Percentiles rank a stretch among this genome's conserved stretches.
These are phyloP conservation scores for Alauda arvensis DNA, from an alignment of 2,797 vertebrate species.

Conservation along the genomic window DNA sequence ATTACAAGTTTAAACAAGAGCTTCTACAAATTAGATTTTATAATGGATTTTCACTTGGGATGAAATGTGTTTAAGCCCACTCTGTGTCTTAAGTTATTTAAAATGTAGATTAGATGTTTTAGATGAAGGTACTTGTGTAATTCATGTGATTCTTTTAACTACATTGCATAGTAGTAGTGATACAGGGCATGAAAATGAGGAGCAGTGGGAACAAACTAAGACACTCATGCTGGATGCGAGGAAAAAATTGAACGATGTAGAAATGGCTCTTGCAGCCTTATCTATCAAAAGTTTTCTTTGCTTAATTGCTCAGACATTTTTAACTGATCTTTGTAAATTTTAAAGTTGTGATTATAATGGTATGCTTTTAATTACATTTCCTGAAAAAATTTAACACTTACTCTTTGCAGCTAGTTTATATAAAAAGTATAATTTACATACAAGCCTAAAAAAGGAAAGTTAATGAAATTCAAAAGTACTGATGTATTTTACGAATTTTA, in stretches of 20 bases:
- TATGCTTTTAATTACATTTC: neutral
- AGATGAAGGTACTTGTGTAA: neutral
- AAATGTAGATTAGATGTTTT: neutral
- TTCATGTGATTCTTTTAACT: neutral
- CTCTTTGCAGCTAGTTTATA: neutral
- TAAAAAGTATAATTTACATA: neutral
- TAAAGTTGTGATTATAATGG: neutral
- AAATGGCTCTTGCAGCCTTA: neutral
- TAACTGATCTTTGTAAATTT: neutral
- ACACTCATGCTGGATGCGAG: accelerated
- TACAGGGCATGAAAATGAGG: neutral
- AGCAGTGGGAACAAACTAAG: neutral
- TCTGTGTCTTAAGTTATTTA: neutral
- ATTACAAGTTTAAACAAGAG: neutral
- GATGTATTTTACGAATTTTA: too few species aligned
- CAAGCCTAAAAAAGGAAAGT: neutral
- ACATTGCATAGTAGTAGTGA: neutral
- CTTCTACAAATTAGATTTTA: neutral
- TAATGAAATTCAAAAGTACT: neutral
- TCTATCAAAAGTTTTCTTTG: neutral
- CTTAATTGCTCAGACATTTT: neutral
- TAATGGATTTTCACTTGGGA: neutral
- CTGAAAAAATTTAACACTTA: neutral
- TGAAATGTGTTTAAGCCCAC: neutral
- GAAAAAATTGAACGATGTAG: neutral